These are phyloP conservation scores for Eutrigla gurnardus DNA, from an alignment of 2,797 vertebrate genomes.

Conservation along the genomic window DNA sequence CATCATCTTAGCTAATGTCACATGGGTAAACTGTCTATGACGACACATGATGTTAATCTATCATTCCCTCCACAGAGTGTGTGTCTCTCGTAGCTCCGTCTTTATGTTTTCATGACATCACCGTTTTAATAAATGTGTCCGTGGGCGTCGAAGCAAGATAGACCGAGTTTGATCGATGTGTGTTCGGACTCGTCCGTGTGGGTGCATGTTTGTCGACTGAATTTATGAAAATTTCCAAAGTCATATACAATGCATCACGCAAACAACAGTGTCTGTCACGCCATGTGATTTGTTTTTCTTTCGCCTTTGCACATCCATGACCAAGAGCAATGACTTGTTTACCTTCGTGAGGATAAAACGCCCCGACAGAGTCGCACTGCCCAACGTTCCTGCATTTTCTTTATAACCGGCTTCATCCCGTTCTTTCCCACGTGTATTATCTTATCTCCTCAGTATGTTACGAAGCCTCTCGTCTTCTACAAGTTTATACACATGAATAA, in stretches of 20 bases:
- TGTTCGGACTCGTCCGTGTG: background rate
- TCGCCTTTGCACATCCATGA: background rate
- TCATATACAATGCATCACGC: constrained; percentile 14
- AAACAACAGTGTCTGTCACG: constrained; percentile 30
- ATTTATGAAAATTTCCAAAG: background rate
- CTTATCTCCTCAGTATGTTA: background rate
- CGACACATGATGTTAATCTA: constrained; percentile 75
- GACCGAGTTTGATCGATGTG: background rate
- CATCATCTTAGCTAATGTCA: constrained; percentile 81
- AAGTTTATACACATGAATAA: constrained; percentile 2
- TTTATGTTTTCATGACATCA: constrained; percentile 37
- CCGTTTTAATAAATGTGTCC: constrained; percentile 13
- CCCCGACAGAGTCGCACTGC: background rate
- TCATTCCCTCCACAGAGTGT: constrained; percentile 45
- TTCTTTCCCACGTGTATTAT: background rate
- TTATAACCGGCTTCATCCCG: background rate
- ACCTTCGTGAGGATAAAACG: background rate
- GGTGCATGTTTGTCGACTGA: constrained; percentile 5
- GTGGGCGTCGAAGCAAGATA: constrained; percentile 11
- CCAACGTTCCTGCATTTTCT: background rate
- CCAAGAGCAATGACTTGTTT: constrained; percentile 21
- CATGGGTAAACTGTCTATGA: constrained; percentile 74
- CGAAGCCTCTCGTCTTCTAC: background rate
- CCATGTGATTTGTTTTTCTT: background rate
- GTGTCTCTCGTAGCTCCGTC: constrained; percentile 7